Conservation (phyloP, 2,888 invertebrate genomes). For the Drosophila nr. medialis region DNA sequence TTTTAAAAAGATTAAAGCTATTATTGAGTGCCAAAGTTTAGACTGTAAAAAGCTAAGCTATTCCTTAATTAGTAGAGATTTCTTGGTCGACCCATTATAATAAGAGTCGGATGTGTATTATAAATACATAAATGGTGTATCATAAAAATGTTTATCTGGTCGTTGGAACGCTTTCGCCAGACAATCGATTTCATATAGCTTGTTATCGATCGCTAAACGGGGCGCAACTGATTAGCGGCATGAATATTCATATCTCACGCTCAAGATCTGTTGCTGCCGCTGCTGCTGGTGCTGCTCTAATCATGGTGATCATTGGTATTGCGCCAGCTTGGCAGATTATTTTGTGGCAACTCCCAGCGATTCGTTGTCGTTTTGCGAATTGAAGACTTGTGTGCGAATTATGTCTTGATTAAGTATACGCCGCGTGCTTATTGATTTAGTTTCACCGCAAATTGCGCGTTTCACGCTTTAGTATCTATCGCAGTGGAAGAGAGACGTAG, state of each 20-base stretch:
- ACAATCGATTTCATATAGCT: constrained; percentile 36
- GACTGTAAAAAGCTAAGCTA: neutral
- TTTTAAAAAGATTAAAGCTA: neutral
- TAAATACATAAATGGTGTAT: neutral
- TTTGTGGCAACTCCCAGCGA: constrained; percentile 27
- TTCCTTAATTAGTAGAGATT: neutral
- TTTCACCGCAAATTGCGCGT: constrained; percentile 59
- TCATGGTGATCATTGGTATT: constrained; percentile 53
- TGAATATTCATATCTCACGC: constrained; percentile 48
- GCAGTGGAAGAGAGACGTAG: constrained; percentile 1
- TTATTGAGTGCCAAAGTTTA: neutral
- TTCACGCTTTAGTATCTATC: constrained; percentile 52
- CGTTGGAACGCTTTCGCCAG: constrained; percentile 52
- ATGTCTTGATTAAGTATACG: constrained; percentile 76
- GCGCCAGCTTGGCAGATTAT: constrained; percentile 41
- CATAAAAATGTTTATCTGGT: constrained; percentile 3
- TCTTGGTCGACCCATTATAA: neutral
- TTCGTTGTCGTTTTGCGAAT: constrained; percentile 21
- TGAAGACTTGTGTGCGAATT: constrained; percentile 41
- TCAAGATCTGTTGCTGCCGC: constrained; percentile 33
- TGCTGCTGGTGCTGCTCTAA: constrained; percentile 32
- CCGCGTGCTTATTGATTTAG: constrained; percentile 70
- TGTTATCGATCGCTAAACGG: constrained; percentile 40
- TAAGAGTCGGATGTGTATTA: neutral
- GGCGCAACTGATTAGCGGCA: constrained; percentile 51